These are phyloP conservation scores for Heliconius hortense DNA, from an alignment of 2,888 invertebrate genomes.

Conservation along the genomic window DNA sequence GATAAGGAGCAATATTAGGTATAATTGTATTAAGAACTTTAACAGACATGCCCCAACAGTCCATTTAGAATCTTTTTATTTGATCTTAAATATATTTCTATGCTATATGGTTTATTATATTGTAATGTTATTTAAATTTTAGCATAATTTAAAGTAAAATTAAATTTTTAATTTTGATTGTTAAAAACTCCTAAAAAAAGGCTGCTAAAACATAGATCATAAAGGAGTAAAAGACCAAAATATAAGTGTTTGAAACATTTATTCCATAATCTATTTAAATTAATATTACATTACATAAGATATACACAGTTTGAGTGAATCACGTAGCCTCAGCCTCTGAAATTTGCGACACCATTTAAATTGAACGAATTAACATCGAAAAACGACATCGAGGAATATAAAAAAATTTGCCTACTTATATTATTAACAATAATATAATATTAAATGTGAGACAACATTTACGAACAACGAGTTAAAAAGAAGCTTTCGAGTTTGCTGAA, in stretches of 20 bases:
- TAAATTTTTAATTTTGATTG: too few species aligned
- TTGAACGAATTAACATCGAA: neutral
- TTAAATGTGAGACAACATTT: constrained; percentile 2
- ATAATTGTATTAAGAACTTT: too few species aligned
- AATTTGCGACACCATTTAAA: constrained; percentile 16
- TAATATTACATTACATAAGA: constrained; percentile 52
- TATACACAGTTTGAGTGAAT: constrained; percentile 51
- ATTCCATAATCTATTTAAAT: constrained; percentile 65
- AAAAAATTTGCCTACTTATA: neutral
- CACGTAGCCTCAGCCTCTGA: constrained; percentile 44
- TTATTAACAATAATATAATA: constrained; percentile 1
- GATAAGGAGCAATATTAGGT: too few species aligned
- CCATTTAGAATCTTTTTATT: too few species aligned
- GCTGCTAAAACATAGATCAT: neutral
- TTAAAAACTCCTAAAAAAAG: too few species aligned
- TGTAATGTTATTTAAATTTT: too few species aligned
- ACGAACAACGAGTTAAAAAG: neutral
- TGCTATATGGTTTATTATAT: too few species aligned
- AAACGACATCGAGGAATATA: neutral
- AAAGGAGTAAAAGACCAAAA: constrained; percentile 5
- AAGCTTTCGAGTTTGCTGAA: neutral
- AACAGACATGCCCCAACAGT: too few species aligned
- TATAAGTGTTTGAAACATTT: constrained; percentile 63
- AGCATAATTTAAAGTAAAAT: too few species aligned
- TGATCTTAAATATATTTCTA: too few species aligned